Base-by-base conservation (phyloP, 2,888 invertebrate genomes). In the Prenolepis imparis region DNA sequence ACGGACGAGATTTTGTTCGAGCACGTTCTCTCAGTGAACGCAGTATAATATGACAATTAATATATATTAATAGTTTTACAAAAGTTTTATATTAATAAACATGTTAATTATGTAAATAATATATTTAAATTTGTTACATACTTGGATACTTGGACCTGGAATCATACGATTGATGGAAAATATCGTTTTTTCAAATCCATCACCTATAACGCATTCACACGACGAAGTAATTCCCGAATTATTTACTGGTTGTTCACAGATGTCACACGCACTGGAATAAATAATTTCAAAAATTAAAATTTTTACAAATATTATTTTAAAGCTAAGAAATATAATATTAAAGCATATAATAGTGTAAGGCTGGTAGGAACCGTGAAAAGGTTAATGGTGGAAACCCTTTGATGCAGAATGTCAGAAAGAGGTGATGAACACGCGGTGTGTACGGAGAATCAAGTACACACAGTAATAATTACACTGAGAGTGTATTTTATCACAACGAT, bases 121-220 rank as follows among this genome's bases (percentile, higher is more conserved):
- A 41, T 3, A 0, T 66, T 21, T 24, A 66, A 41, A 41, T 41
- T 15, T 41, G 11, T 21, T 48, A n/a, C 28, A 48, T 61, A 63
- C 63, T 12, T 75, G 74, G 21, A 75, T 75, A 75, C 74, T 75
- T 52, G 74, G 74, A 11, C 63, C 48, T 48, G 74, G 74, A 24
- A 75, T 21, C 63, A 63, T 75, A 36, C 74, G 74, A 36, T 75
- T 75, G 3, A 75, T 52, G 6, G 63, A 21, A 36, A 52, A 36
- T 63, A 75, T 18, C 15, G 74, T 75, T 75, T 75, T 75, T 18
- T 75, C 74, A 32, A 63, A 3, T 63, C 74, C 74, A 15, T 74
- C 74, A 63, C 44, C 11, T 32, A 63, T 74, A 6, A 63, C 21
- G 4, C 74, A 74, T 9, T 74, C 32, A 52, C 74, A 74, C 6